These are phyloP conservation scores for Ceratina japonica DNA, from an alignment of 1,140 invertebrate genomes.

Conservation along the genomic window DNA sequence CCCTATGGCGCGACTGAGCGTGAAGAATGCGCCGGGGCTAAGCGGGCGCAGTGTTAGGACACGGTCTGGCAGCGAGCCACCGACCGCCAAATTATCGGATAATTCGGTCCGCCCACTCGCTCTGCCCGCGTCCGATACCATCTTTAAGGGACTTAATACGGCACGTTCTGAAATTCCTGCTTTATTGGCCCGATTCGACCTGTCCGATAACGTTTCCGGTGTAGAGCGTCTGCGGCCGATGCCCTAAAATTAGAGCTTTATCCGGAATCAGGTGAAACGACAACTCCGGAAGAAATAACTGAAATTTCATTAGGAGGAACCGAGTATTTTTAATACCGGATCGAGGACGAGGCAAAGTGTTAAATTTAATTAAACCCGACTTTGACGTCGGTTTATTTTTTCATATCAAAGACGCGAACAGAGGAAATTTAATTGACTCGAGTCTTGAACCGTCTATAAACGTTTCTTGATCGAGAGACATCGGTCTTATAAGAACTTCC, in stretches of 20 bases:
- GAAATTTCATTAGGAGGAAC: conserved; percentile 16
- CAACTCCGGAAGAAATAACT: background rate
- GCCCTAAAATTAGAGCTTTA: background rate
- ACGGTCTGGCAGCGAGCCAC: conserved; percentile 55
- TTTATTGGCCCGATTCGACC: conserved; percentile 8
- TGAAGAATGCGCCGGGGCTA: background rate
- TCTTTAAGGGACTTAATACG: conserved; percentile 26
- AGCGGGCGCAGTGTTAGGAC: background rate
- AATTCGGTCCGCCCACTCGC: conserved; percentile 50
- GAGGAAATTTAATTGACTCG: conserved; percentile 9
- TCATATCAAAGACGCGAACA: too few species aligned
- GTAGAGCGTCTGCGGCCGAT: background rate
- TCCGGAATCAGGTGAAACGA: background rate
- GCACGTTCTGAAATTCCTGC: background rate
- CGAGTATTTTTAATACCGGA: conserved; percentile 1
- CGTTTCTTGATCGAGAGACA: background rate
- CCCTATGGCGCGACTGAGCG: background rate
- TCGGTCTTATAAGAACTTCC: too few species aligned
- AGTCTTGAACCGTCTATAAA: background rate
- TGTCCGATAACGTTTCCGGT: conserved; percentile 12
- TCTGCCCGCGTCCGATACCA: conserved; percentile 30
- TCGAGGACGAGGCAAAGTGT: background rate
- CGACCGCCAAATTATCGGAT: conserved; percentile 58
- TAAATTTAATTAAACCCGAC: conserved; percentile 22
- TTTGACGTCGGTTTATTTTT: too few species aligned